phyloP scores from a whole-genome alignment of 1,140 invertebrate genomes.

The Drosophila kikkawai region DNA sequence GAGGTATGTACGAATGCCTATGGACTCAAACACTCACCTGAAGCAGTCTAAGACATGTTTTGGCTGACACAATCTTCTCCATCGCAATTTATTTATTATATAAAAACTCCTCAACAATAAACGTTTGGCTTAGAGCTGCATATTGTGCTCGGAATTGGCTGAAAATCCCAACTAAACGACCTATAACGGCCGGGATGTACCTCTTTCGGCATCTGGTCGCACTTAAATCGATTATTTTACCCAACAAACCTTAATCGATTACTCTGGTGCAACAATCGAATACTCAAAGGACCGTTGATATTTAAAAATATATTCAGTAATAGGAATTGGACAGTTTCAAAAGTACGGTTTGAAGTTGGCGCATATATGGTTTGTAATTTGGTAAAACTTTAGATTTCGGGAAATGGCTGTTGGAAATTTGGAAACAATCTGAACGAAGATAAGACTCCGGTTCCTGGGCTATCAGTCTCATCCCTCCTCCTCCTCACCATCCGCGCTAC shows the following conservation, averaged over 20 bases:
- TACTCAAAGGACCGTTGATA: neutral
- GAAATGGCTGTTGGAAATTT: neutral
- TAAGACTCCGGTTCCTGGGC: neutral
- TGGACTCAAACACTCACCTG: slow-evolving; percentile 28
- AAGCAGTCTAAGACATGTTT: slow-evolving; percentile 58
- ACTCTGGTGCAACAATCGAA: neutral
- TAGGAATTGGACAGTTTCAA: neutral
- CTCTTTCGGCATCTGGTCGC: neutral
- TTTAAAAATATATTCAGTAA: neutral
- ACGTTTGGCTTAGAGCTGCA: neutral
- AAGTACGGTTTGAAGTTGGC: neutral
- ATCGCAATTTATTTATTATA: slow-evolving; percentile 44
- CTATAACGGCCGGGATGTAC: neutral
- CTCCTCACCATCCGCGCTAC: slow-evolving; percentile 30
- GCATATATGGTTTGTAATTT: slow-evolving; percentile 12
- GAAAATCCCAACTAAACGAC: neutral
- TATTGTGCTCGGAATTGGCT: neutral
- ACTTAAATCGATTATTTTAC: neutral
- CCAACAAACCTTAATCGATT: neutral
- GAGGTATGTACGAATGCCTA: neutral
- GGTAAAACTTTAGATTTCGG: slow-evolving; percentile 31
- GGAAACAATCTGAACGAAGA: slow-evolving; percentile 2
- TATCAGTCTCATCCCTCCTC: slow-evolving; percentile 46
- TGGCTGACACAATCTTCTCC: slow-evolving; percentile 55
- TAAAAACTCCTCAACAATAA: slow-evolving; percentile 32